Evolutionary conservation across 1,140 invertebrate species (phyloP).

Genomic region (Polypedilum pembai): DNA sequence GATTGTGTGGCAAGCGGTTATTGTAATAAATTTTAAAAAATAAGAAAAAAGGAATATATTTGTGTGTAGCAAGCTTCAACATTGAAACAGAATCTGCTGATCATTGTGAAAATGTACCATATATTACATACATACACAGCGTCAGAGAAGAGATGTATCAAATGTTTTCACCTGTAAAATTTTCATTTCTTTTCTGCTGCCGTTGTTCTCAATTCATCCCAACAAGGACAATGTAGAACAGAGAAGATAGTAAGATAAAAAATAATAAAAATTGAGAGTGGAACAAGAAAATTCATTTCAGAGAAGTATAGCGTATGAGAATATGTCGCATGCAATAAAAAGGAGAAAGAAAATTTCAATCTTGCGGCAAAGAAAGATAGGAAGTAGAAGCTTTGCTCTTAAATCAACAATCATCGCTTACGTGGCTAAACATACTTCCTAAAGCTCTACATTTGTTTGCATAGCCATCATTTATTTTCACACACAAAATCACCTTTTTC

Average conservation of each 20-base stretch:
- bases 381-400: neutral
- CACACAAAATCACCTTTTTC: neutral
- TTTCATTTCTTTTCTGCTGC: neutral
- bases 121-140: no score
- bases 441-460: constrained; percentile 6
- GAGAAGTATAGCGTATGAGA: neutral
- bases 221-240: neutral
- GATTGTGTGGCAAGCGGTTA: constrained; percentile 20
- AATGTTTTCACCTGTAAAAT: constrained; percentile 18
- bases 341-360: neutral
- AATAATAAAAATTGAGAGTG: neutral
- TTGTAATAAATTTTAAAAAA: constrained; percentile 17
- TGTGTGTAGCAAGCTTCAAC: neutral
- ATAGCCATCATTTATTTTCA: constrained; percentile 5
- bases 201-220: neutral
- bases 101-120: neutral
- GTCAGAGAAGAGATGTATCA: neutral
- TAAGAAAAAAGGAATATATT: neutral
- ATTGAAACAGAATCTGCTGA: neutral
- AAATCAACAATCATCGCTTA: constrained; percentile 17
- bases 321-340: constrained; percentile 12
- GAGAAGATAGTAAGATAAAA: neutral
- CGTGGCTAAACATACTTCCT: neutral
- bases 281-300: neutral
- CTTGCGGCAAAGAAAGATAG: neutral